These are phyloP conservation scores for Agrotis puta DNA, from an alignment of 2,888 invertebrate species.

Conservation along the genomic window DNA sequence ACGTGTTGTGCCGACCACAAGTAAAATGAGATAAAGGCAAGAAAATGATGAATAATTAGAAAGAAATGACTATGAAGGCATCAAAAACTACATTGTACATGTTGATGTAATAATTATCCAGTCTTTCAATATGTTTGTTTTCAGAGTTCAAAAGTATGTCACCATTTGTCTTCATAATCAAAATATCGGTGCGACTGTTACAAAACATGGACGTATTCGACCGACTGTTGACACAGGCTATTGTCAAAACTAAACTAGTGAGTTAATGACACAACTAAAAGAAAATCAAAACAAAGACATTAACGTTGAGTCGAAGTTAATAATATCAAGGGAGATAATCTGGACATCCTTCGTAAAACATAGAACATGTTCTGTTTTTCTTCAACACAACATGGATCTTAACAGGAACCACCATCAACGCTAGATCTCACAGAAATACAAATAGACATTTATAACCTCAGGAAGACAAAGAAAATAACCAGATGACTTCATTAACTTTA, in stretches of 20 bases:
- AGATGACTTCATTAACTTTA: slow-evolving; percentile 13
- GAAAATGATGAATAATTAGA: no score
- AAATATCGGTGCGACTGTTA: slow-evolving; percentile 5
- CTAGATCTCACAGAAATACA: slow-evolving; percentile 8
- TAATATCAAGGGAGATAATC: not conserved
- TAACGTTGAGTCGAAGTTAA: not conserved
- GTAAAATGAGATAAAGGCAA: no score
- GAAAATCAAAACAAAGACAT: not conserved
- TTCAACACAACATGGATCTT: not conserved
- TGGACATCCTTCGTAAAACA: not conserved
- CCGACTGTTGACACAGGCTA: slow-evolving; percentile 1
- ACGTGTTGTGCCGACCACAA: no score
- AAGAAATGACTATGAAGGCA: not conserved
- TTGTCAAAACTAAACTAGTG: not conserved
- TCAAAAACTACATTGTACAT: not conserved
- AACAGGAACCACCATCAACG: not conserved
- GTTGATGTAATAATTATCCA: not conserved
- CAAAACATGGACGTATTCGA: slow-evolving; percentile 17
- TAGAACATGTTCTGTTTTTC: not conserved
- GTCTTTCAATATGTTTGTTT: not conserved
- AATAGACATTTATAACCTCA: slow-evolving; percentile 18
- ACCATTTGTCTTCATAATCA: not conserved
- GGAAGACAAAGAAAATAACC: slow-evolving; percentile 27
- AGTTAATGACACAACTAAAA: not conserved
- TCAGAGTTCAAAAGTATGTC: slow-evolving; percentile 1